Conservation (phyloP, 1,140 invertebrate genomes). For the Gonatopus flavifemur region DNA sequence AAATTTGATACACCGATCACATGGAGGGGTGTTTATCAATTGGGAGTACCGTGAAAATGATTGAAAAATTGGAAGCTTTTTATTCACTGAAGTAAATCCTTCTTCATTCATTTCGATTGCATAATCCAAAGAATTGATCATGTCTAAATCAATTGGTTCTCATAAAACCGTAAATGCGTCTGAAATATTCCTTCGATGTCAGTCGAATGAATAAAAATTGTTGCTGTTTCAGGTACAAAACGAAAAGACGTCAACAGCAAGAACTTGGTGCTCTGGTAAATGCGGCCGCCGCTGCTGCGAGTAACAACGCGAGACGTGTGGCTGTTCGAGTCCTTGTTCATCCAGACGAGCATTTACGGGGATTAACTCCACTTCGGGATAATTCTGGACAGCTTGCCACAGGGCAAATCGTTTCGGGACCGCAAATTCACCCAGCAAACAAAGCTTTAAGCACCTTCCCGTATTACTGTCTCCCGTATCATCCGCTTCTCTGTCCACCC, state of each 20-base stretch:
- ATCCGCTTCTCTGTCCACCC: slow-evolving; percentile 53
- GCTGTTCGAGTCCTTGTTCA: slow-evolving; percentile 54
- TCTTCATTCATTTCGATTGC: too few species aligned
- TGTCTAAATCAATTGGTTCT: too few species aligned
- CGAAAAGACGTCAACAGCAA: slow-evolving; percentile 54
- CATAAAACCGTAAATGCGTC: too few species aligned
- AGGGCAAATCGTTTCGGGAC: slow-evolving; percentile 43
- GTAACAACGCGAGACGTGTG: slow-evolving; percentile 48
- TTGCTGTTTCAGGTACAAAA: slow-evolving; percentile 47
- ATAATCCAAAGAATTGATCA: too few species aligned
- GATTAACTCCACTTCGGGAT: slow-evolving; percentile 43
- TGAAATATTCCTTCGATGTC: slow-evolving; percentile 6
- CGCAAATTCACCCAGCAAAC: slow-evolving; percentile 48
- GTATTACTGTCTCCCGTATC: slow-evolving; percentile 56
- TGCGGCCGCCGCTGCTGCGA: too few species aligned
- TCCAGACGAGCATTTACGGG: slow-evolving; percentile 52
- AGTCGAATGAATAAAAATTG: not conserved
- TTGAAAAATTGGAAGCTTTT: too few species aligned
- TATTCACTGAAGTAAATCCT: too few species aligned
- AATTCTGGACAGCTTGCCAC: slow-evolving; percentile 45
- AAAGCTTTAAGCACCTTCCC: slow-evolving; percentile 53
- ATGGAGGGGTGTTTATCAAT: too few species aligned
- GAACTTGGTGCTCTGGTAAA: slow-evolving; percentile 55
- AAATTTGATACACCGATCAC: too few species aligned
- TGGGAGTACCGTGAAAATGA: too few species aligned